Base-by-base conservation (phyloP, 2,888 invertebrate species). In the Deilephila elpenor region DNA sequence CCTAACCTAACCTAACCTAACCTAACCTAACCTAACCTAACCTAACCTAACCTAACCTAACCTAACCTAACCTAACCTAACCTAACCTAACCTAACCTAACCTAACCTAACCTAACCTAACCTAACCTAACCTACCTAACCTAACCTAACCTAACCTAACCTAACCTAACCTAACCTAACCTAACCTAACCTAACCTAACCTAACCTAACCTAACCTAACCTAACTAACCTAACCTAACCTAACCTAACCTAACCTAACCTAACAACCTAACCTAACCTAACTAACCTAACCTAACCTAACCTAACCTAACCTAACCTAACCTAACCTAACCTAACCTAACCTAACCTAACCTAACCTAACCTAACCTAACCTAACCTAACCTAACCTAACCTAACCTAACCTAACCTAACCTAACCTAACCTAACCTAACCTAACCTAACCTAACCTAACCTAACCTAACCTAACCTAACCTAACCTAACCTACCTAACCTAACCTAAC, bases 1-100 rank as follows among this genome's bases (percentile, higher is more conserved):
- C n/a, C n/a, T n/a, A 76, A 75, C 78, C 76, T 75, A 77, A 76
- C 75, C 76, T 78, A 76, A 76, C 78, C 76, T 76, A 78, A 77
- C 77, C 76, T 77, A 76, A 75, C 78, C 75, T 75, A 76, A 76
- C 77, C 76, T 75, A 75, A 76, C 75, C 76, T 76, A 75, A 75
- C 77, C 77, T 77, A 77, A 76, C 76, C 76, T 78, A 76, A 76
- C 76, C 76, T 75, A 76, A 75, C 75, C 76, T 75, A 75, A 75
- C 75, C 75, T 76, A 77, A 74, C 76, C 75, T 73, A 75, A n/a
- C n/a, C n/a, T n/a, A n/a, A n/a, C n/a, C n/a, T n/a, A n/a, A n/a
- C n/a, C n/a, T n/a, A 59, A 59, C 59, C 59, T 59, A 59, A 59
- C 59, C 59, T 59, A 59, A 59, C 59, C 59, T 59, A 59, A 59